Base-by-base conservation (phyloP, 2,797 vertebrate genomes). In the Helarctos malayanus region DNA sequence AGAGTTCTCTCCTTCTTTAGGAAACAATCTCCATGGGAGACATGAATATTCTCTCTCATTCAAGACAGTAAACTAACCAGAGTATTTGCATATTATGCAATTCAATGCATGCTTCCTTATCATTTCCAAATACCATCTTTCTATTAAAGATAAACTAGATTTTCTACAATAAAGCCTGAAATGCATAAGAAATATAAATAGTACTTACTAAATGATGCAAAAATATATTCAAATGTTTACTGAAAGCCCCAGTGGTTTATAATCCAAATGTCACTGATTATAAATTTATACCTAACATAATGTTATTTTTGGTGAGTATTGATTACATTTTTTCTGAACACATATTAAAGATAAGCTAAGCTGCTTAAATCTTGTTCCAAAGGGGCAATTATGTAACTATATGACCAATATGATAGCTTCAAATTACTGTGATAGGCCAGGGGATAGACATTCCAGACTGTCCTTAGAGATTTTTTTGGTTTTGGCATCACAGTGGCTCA, bases 91-190 rank as follows among this genome's bases (percentile, higher is more conserved):
- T 10, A 45, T 45, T 78, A 61, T 52, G 7, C 13, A 59, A 79
- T 68, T 91, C 21, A 61, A 52, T 79, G 59, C 8, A n/a, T 54
- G 12, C 10, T 92, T 69, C 65, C 21, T 69, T 78, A 59, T 65
- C 73, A 69, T 65, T 73, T 89, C 57, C 89, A 92, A 85, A 78
- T 82, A 82, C 7, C 15, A 27, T 2, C 23, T 91, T 94, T 85
- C 57, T 27, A 85, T 32, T 75, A 71, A 7, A 63, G 5, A 87
- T 57, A 96, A 81, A 63, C 7, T n/a, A 12, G 23, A 23, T 94
- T 96, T 94, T 92, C 80, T 86, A 71, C 15, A 82, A 45, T 14
- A 81, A 90, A 68, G 18, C 54, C 76, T 90, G 1, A 92, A 89
- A 83, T 90, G 5, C 10, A 59, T 38, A 81, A 93, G 61, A 90